phyloP scores from a whole-genome alignment of 2,797 vertebrate genomes.

The Carapus acus region DNA sequence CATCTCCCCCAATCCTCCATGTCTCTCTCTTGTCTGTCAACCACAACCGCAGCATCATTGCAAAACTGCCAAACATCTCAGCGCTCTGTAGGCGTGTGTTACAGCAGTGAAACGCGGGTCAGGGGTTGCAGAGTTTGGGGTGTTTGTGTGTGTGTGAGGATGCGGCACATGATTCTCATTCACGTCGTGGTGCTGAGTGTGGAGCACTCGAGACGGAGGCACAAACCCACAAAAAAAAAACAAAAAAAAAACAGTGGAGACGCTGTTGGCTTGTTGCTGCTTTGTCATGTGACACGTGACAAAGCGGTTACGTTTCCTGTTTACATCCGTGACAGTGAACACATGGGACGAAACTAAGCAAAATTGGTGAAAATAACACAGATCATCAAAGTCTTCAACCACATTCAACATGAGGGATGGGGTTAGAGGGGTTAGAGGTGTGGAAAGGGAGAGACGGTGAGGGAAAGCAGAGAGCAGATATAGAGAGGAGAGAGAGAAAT shows the following conservation, averaged over 20 bases:
- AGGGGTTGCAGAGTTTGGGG: too few relatives aligned
- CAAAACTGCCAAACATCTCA: too few relatives aligned
- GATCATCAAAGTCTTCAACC: constrained; percentile 54
- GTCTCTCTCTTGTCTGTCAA: constrained; percentile 6
- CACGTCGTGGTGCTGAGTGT: constrained; percentile 24
- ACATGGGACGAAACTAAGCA: too few relatives aligned
- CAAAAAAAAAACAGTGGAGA: constrained; percentile 5
- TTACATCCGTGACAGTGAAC: too few relatives aligned
- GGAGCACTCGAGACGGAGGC: constrained; percentile 13
- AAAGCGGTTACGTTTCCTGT: too few relatives aligned
- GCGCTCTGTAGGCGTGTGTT: too few relatives aligned
- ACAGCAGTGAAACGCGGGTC: too few relatives aligned
- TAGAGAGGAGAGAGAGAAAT: constrained; percentile 4
- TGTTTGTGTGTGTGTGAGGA: too few relatives aligned
- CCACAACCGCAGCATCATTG: constrained; percentile 5
- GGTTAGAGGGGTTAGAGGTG: constrained; percentile 13
- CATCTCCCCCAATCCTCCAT: constrained; percentile 1
- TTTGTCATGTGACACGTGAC: too few relatives aligned
- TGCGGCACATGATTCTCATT: too few relatives aligned
- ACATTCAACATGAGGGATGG: constrained; percentile 50
- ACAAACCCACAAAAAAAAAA: neutral
- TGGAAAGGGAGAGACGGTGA: neutral
- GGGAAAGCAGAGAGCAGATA: too few relatives aligned
- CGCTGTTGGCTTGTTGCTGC: constrained; percentile 1
- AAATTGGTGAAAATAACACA: constrained; percentile 51